Evolutionary conservation across 2,113 vertebrate species (phyloP).

Genomic region (Daphoenositta chrysoptera): DNA sequence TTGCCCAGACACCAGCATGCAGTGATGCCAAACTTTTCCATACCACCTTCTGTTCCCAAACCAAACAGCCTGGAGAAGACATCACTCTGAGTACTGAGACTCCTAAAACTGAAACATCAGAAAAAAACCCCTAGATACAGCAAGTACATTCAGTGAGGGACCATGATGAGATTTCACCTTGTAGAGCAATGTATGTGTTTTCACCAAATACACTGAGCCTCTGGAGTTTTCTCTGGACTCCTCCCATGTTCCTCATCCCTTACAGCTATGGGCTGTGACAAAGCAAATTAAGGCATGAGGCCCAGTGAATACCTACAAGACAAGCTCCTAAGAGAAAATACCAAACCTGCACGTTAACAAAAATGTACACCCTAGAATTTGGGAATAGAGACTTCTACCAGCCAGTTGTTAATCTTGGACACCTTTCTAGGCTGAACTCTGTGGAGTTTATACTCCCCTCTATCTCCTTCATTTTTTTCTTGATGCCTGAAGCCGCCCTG

Average conservation of each 20-base stretch:
- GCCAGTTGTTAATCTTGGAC: neutral
- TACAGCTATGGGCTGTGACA: neutral
- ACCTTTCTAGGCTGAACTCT: neutral
- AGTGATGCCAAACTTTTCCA: neutral
- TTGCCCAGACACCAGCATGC: neutral
- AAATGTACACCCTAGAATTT: neutral
- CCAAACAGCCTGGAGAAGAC: neutral
- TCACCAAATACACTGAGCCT: neutral
- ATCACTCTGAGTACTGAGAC: neutral
- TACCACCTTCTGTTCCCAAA: neutral
- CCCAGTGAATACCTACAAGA: neutral
- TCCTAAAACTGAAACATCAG: neutral
- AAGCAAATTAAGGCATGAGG: neutral
- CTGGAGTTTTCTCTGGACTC: neutral
- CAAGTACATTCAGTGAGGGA: neutral
- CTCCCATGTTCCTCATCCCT: neutral
- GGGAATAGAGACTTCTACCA: neutral
- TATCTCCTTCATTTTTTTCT: neutral
- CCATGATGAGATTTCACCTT: neutral
- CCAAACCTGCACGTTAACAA: neutral
- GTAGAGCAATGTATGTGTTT: neutral
- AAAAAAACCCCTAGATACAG: neutral
- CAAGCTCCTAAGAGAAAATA: neutral
- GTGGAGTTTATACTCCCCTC: neutral
- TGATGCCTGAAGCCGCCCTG: neutral